phyloP scores from a whole-genome alignment of 2,888 invertebrate species.

The Unio delphinus region DNA sequence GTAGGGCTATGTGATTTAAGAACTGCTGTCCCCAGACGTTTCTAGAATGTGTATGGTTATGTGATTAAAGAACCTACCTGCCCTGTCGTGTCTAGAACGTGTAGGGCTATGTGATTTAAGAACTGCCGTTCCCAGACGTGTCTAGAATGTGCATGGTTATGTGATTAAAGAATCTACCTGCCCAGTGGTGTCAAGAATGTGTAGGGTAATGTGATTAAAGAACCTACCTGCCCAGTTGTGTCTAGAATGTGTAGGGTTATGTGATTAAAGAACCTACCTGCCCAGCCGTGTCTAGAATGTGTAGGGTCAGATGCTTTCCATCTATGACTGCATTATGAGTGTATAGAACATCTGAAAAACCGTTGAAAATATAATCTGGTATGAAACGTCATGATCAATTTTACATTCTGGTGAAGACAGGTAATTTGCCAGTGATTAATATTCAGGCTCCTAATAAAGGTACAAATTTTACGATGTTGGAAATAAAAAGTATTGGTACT shows the following conservation, averaged over 20 bases:
- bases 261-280: conserved; percentile 43
- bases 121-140: conserved; percentile 47
- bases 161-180: conserved; percentile 42
- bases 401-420: too few relatives aligned
- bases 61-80: conserved; percentile 24
- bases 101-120: neutral
- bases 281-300: conserved; percentile 57
- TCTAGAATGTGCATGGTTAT: conserved; percentile 54
- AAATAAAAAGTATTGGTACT: too few relatives aligned
- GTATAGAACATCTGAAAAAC: conserved; percentile 51
- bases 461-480: too few relatives aligned
- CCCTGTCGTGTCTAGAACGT: neutral
- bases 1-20: neutral
- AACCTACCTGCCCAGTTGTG: conserved; percentile 47
- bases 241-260: conserved; percentile 54
- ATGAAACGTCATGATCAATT: too few relatives aligned
- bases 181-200: conserved; percentile 56
- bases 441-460: too few relatives aligned
- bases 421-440: too few relatives aligned
- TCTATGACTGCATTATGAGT: conserved; percentile 47
- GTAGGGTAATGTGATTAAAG: conserved; percentile 44
- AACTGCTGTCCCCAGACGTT: conserved; percentile 46
- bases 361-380: too few relatives aligned
- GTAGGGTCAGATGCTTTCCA: conserved; percentile 51
- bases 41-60: conserved; percentile 54